Evolutionary conservation across 2,888 invertebrate species (phyloP).

Genomic region (Calliphora vomitoria): DNA sequence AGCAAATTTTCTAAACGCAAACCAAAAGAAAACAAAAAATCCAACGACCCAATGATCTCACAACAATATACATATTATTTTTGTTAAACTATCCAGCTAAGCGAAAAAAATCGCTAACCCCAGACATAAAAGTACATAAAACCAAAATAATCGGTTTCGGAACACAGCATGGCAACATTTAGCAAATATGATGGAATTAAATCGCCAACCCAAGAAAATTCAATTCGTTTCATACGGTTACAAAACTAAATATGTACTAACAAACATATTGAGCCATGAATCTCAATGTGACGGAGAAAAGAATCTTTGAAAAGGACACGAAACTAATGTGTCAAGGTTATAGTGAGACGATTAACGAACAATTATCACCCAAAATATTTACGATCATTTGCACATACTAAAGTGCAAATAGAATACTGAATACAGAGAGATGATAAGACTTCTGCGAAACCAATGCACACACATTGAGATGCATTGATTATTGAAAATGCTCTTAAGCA

Average conservation of each 20-base stretch:
- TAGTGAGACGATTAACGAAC: constrained; percentile 78
- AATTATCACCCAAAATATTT: constrained; percentile 81
- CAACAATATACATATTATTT: constrained; percentile 22
- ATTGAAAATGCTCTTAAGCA: constrained; percentile 33
- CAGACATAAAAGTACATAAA: constrained; percentile 47
- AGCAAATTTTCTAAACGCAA: background rate
- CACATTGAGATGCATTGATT: constrained; percentile 23
- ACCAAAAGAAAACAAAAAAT: constrained; percentile 6
- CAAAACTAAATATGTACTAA: constrained; percentile 76
- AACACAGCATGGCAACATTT: constrained; percentile 44
- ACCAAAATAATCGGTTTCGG: constrained; percentile 47
- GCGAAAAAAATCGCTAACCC: constrained; percentile 46
- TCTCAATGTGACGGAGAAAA: background rate
- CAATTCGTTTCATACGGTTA: constrained; percentile 73
- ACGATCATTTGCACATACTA: constrained; percentile 68
- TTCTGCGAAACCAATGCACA: constrained; percentile 51
- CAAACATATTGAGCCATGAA: constrained; percentile 27
- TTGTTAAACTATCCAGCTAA: constrained; percentile 33
- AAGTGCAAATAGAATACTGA: constrained; percentile 36
- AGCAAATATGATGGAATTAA: constrained; percentile 18
- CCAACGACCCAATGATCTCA: constrained; percentile 17
- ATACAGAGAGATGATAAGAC: constrained; percentile 15
- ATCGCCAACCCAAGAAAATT: constrained; percentile 59
- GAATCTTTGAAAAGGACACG: constrained; percentile 7
- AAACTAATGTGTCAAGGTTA: constrained; percentile 72